Base-by-base conservation (phyloP, 1,140 invertebrate genomes). In the Hylaeus volcanicus region DNA sequence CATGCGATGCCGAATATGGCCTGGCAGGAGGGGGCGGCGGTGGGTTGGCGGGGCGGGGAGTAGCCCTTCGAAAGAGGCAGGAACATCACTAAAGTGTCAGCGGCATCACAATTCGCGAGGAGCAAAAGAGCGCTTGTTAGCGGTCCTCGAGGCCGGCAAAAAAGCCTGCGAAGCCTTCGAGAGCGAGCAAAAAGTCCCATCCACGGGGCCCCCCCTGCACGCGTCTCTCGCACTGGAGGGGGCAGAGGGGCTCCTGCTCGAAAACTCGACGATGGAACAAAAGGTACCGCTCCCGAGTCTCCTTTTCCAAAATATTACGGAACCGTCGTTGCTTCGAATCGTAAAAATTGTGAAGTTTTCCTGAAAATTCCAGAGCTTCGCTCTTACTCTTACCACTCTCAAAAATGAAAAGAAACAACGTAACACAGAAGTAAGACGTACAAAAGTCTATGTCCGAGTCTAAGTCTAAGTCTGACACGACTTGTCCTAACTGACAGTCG, bases 81-180 rank as follows among this genome's bases (percentile, higher is more conserved):
- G 86, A 90, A 90, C 90, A 91, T 91, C 89, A 90, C 90, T 91
- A 91, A 91, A 91, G 90, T 91, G 90, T 91, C 90, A 91, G 89
- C 78, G 84, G 89, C 89, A 91, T 91, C 90, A 91, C 88, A 91
- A 91, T 91, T 91, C 90, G 89, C 85, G 85, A 86, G 88, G 84
- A 88, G 89, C 87, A 88, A 88, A 89, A 86, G 85, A 83, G 88
- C 83, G 89, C 90, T 91, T 91, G 90, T 91, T 91, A 91, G 90
- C 86, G 87, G 84, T 77, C 85, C 60, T 66, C 78, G 79, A 51
- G 76, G 63, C 60, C 77, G 75, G 73, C 88, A 90, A 90, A 90
- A 90, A 89, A 85, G 84, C 86, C 75, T 64, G 74, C 83, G 85
- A 84, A 76, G 83, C 77, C 83, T 79, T 69, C 71, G 56, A 43